Conservation (phyloP, 92 coral and sea anemone genomes). For the Hydrozoanthus gracilis region DNA sequence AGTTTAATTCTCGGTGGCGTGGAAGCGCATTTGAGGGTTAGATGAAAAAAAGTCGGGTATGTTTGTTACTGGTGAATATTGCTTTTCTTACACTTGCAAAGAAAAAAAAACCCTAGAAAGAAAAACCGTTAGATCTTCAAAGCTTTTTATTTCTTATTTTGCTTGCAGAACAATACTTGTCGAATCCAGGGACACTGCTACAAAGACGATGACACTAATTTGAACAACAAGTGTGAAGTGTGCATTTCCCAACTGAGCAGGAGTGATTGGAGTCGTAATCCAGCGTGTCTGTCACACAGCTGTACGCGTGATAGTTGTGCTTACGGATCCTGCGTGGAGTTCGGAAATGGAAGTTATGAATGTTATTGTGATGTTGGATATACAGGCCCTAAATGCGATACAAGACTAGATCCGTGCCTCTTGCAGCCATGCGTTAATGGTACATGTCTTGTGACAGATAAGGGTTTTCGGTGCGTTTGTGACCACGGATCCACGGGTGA, state of each 20-base stretch:
- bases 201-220: constrained; percentile 58
- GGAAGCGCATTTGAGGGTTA: no score
- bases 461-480: constrained; percentile 67
- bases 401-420: constrained; percentile 39
- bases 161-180: constrained; percentile 76
- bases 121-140: no score
- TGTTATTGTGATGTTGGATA: constrained; percentile 85
- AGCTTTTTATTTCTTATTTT: no score
- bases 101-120: no score
- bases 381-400: constrained; percentile 64
- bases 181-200: constrained; percentile 79
- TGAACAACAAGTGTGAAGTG: constrained; percentile 63
- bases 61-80: no score
- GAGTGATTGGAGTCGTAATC: constrained; percentile 71
- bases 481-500: constrained; percentile 67
- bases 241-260: constrained; percentile 64
- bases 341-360: constrained; percentile 50
- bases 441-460: constrained; percentile 22
- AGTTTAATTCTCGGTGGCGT: no score
- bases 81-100: background rate
- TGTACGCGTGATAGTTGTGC: constrained; percentile 71
- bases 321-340: constrained; percentile 71
- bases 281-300: constrained; percentile 56
- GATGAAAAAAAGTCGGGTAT: no score
- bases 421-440: constrained; percentile 65